phyloP scores from a whole-genome alignment of 64 coral and sea anemone genomes.

The Acropora yongei region DNA sequence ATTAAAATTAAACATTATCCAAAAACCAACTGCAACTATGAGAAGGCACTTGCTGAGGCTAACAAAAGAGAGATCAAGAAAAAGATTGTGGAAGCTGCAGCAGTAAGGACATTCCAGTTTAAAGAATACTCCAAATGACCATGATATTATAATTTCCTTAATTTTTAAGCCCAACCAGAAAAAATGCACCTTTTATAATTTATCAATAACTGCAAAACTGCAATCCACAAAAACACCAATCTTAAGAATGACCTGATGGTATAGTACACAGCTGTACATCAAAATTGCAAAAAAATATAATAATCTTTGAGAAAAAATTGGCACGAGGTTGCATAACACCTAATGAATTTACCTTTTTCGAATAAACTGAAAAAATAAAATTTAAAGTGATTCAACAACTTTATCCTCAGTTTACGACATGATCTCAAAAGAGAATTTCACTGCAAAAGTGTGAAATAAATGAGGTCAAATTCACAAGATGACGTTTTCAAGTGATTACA shows the following conservation, averaged over 20 bases:
- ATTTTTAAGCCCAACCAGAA: background rate
- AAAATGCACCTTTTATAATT: no score
- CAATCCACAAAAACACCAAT: background rate
- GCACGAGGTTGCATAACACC: no score
- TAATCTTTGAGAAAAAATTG: no score
- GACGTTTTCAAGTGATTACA: background rate
- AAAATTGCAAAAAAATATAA: no score
- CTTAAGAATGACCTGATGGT: slow-evolving; percentile 9
- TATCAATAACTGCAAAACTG: no score
- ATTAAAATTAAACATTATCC: no score
- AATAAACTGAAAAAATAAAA: no score
- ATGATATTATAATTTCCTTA: background rate
- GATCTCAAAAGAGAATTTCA: background rate
- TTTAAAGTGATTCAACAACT: no score
- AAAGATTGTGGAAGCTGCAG: background rate
- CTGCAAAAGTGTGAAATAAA: background rate
- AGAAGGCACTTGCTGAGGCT: slow-evolving; percentile 13
- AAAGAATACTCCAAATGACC: no score
- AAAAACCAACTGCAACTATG: no score
- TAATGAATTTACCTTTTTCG: no score
- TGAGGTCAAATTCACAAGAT: background rate
- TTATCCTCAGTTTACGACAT: no score
- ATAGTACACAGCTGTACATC: background rate
- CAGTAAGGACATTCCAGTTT: background rate
- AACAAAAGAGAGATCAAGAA: slow-evolving; percentile 17